Percentiles rank a stretch among this genome's conserved stretches.
These are phyloP conservation scores for Augochlora pura DNA, from an alignment of 1,140 invertebrate genomes.

Conservation along the genomic window DNA sequence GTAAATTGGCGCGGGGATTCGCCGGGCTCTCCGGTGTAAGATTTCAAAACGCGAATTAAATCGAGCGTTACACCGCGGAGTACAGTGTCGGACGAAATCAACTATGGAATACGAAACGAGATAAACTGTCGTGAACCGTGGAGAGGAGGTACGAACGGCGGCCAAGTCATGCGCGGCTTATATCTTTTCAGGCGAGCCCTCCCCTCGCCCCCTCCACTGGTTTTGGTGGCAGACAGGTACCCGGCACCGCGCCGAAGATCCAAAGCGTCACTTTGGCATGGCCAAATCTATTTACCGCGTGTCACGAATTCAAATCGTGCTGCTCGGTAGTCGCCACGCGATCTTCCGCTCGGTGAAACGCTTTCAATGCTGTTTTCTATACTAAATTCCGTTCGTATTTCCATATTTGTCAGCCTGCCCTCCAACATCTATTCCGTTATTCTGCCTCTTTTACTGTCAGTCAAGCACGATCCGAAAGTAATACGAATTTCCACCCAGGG, in stretches of 20 bases:
- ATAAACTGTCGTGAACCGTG: conserved; percentile 50
- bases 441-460: not conserved
- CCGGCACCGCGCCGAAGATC: conserved; percentile 13
- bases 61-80: conserved; percentile 31
- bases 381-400: not conserved
- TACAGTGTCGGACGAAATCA: conserved; percentile 21
- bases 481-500: too few relatives aligned
- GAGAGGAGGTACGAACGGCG: not conserved
- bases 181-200: conserved; percentile 54
- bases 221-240: conserved; percentile 36
- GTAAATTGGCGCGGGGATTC: not conserved
- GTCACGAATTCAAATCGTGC: too few relatives aligned
- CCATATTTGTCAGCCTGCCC: not conserved
- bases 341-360: too few relatives aligned
- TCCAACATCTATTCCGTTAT: not conserved
- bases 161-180: conserved; percentile 56
- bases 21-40: too few relatives aligned
- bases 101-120: conserved; percentile 57
- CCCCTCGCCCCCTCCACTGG: not conserved
- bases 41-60: conserved; percentile 43
- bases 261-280: conserved; percentile 17
- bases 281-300: conserved; percentile 27
- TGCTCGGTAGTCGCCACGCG: too few relatives aligned
- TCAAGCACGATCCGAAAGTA: too few relatives aligned
- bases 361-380: too few relatives aligned